A percentile compares a stretch with the other conserved stretches of the same genome.
These are phyloP conservation scores for Bettongia penicillata DNA, from an alignment of 2,113 vertebrate genomes.

Conservation along the genomic window DNA sequence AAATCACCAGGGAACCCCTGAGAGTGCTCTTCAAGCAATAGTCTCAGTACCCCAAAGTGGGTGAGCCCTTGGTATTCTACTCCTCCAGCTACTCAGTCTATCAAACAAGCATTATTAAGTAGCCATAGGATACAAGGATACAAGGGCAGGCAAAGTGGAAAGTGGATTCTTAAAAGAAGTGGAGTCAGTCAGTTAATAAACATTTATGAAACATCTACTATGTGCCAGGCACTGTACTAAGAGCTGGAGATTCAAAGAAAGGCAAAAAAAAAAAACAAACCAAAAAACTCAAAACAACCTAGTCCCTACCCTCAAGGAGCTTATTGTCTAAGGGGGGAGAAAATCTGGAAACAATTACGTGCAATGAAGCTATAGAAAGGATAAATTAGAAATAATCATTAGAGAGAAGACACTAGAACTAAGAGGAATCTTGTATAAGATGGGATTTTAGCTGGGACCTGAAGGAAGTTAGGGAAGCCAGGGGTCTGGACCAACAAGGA, in stretches of 20 bases:
- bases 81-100: not conserved
- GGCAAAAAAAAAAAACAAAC: no score
- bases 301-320: no score
- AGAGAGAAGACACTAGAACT: no score
- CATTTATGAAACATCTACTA: no score
- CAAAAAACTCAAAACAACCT: no score
- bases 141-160: not conserved
- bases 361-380: no score
- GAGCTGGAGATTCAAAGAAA: no score
- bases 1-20: not conserved
- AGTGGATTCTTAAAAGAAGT: not conserved
- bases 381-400: no score
- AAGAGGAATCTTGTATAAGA: not conserved
- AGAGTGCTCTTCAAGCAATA: not conserved
- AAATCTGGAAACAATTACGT: no score
- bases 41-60: not conserved
- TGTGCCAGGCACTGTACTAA: no score
- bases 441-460: not conserved
- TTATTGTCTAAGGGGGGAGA: no score
- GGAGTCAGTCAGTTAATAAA: no score
- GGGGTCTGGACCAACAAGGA: not conserved
- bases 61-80: not conserved
- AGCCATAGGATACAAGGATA: not conserved
- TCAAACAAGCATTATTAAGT: not conserved
- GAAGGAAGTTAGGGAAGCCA: not conserved